Percentiles rank a stretch among this genome's conserved stretches.
Evolutionary conservation across 2,797 vertebrate genomes (phyloP).

Genomic region (Balearica regulorum): DNA sequence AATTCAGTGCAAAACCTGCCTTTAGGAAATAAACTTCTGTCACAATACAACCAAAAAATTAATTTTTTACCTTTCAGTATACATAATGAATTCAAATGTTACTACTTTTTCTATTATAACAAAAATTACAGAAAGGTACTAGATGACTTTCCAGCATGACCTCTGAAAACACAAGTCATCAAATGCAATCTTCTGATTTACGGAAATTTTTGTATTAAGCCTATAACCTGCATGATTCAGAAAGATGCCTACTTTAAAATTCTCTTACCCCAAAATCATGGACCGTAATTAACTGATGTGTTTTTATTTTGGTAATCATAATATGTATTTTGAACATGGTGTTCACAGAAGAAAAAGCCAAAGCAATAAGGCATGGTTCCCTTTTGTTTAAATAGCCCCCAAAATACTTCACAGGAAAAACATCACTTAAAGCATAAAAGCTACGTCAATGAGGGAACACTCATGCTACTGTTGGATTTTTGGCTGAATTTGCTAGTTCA

Average conservation of each 20-base stretch:
- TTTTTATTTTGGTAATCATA: neutral
- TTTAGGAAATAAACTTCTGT: neutral
- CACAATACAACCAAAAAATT: neutral
- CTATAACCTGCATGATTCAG: neutral
- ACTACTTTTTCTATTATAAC: neutral
- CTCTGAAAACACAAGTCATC: neutral
- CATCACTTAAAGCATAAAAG: neutral
- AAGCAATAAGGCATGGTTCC: neutral
- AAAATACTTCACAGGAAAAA: neutral
- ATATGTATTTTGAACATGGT: neutral
- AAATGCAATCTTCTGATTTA: neutral
- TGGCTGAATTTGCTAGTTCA: neutral
- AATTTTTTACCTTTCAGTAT: neutral
- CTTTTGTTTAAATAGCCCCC: neutral
- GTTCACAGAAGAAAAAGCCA: neutral
- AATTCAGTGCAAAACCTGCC: neutral
- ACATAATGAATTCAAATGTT: neutral
- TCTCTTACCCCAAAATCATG: neutral
- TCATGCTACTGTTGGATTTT: neutral
- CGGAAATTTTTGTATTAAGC: neutral
- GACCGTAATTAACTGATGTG: neutral
- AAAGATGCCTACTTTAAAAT: neutral
- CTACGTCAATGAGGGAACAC: neutral
- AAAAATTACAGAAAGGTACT: neutral
- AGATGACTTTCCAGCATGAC: neutral